These are phyloP conservation scores for Brachyptera risi DNA, from an alignment of 2,888 invertebrate species.

Conservation along the genomic window DNA sequence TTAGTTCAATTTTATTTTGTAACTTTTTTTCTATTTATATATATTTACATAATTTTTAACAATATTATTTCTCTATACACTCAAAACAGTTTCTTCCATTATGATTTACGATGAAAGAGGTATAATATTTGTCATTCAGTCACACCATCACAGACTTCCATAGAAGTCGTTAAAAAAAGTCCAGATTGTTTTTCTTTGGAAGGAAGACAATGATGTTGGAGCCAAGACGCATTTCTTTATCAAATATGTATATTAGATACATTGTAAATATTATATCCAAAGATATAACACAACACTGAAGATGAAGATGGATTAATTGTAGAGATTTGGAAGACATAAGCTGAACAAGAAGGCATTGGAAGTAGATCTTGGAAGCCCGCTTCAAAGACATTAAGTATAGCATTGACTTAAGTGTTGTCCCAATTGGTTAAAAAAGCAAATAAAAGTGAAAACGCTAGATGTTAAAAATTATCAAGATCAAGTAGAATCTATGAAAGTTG, in stretches of 20 bases:
- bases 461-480: background rate
- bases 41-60: conserved; percentile 30
- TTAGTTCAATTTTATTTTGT: conserved; percentile 11
- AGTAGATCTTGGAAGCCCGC: background rate
- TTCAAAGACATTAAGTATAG: background rate
- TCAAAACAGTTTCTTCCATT: conserved; percentile 27
- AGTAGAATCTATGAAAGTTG: conserved; percentile 10
- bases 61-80: conserved; percentile 29
- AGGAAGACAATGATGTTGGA: conserved; percentile 31
- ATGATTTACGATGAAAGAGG: conserved; percentile 15
- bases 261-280: background rate
- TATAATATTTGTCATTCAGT: conserved; percentile 21
- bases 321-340: conserved; percentile 2
- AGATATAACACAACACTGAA: background rate
- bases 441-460: conserved; percentile 1
- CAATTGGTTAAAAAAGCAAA: background rate
- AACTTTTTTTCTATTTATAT: conserved; percentile 31
- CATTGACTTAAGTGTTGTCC: background rate
- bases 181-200: conserved; percentile 29
- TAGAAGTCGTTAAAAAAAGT: conserved; percentile 26
- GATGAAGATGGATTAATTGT: background rate
- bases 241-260: conserved; percentile 22
- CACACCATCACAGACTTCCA: conserved; percentile 31
- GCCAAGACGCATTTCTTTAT: conserved; percentile 9
- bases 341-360: background rate